These are phyloP conservation scores for Argyrosomus japonicus DNA, from an alignment of 2,113 vertebrate species.

Conservation along the genomic window DNA sequence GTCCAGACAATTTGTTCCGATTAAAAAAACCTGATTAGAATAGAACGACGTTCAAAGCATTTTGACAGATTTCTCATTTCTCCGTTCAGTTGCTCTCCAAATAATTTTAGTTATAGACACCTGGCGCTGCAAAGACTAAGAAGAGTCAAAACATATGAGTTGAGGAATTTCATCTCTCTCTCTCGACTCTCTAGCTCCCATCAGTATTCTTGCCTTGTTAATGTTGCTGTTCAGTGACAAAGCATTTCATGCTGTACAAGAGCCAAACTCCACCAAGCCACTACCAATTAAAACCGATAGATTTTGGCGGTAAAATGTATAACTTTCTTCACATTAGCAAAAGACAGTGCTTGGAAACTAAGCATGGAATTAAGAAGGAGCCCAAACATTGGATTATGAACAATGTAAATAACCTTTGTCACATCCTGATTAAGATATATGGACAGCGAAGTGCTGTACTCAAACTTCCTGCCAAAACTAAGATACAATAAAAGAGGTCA, in stretches of 20 bases:
- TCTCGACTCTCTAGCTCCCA: slow-evolving; percentile 18
- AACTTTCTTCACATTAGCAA: slow-evolving; percentile 55
- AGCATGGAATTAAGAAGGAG: slow-evolving; percentile 60
- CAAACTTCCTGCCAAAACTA: slow-evolving; percentile 62
- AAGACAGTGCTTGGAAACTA: slow-evolving; percentile 46
- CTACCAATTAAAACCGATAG: slow-evolving; percentile 51
- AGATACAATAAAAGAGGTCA: slow-evolving; percentile 58
- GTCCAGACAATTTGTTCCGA: slow-evolving; percentile 31
- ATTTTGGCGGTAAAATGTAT: slow-evolving; percentile 36
- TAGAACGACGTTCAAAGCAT: slow-evolving; percentile 12
- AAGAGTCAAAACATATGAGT: slow-evolving; percentile 49
- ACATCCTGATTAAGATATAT: slow-evolving; percentile 81
- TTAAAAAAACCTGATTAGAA: slow-evolving; percentile 49
- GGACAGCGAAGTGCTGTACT: slow-evolving; percentile 54
- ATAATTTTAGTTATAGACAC: slow-evolving; percentile 42
- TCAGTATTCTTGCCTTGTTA: slow-evolving; percentile 42
- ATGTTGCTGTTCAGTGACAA: slow-evolving; percentile 54
- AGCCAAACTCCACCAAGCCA: slow-evolving; percentile 39
- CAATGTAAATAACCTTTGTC: slow-evolving; percentile 75
- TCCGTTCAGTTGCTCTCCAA: slow-evolving; percentile 38
- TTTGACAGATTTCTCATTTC: slow-evolving; percentile 59
- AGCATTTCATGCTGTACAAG: slow-evolving; percentile 31
- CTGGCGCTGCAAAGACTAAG: slow-evolving; percentile 23
- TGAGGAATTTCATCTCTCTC: slow-evolving; percentile 26
- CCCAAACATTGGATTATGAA: slow-evolving; percentile 62